phyloP scores from a whole-genome alignment of 2,113 vertebrate genomes.

The Lophura nycthemera region DNA sequence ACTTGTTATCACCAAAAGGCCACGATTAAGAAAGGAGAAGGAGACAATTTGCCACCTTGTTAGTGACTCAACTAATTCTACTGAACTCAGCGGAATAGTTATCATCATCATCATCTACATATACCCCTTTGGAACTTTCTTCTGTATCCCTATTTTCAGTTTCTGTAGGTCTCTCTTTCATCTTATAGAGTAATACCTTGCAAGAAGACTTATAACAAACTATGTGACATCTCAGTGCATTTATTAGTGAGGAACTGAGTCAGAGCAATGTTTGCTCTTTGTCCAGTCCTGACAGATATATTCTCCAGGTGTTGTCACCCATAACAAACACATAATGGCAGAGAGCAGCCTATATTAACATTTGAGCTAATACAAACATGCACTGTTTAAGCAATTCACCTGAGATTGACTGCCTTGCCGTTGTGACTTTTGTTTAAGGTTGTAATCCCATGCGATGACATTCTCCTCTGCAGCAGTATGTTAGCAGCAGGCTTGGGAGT shows the following conservation, averaged over 20 bases:
- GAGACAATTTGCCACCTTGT: background rate
- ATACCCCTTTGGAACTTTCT: background rate
- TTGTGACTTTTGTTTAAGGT: constrained; percentile 50
- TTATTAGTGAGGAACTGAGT: background rate
- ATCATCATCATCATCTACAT: too few relatives aligned
- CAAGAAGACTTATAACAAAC: background rate
- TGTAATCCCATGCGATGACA: constrained; percentile 53
- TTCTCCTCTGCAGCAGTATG: constrained; percentile 5
- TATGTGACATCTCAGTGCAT: background rate
- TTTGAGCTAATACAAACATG: constrained; percentile 47
- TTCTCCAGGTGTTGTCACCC: constrained; percentile 64
- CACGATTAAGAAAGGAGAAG: background rate
- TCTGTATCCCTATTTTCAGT: background rate
- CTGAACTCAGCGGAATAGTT: too few relatives aligned
- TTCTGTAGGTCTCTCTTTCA: background rate
- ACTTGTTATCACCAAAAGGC: background rate
- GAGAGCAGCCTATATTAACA: constrained; percentile 47
- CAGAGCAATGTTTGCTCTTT: background rate
- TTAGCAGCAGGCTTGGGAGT: constrained; percentile 37
- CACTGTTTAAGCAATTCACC: constrained; percentile 64
- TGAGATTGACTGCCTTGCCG: constrained; percentile 11
- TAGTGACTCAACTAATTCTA: background rate
- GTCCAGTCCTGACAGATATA: constrained; percentile 31
- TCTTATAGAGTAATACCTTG: background rate
- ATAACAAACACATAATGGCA: constrained; percentile 38